phyloP scores from a whole-genome alignment of 2,888 invertebrate species.

The Pimpla rufipes region DNA sequence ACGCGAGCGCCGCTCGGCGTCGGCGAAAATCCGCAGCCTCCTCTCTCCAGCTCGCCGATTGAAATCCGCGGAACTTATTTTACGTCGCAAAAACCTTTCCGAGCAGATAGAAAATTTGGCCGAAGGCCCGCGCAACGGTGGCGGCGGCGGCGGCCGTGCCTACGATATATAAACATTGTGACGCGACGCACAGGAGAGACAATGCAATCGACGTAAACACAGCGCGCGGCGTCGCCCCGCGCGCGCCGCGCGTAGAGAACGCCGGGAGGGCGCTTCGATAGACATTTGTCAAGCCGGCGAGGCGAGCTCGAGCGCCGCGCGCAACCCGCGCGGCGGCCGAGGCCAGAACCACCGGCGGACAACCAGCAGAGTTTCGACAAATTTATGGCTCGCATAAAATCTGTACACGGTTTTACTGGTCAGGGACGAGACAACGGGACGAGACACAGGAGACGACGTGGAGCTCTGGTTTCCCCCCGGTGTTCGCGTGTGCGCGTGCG shows the following conservation, averaged over 20 bases:
- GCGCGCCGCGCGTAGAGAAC: too few relatives aligned
- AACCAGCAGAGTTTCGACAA: constrained; percentile 68
- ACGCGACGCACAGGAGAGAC: too few relatives aligned
- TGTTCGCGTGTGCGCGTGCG: not conserved
- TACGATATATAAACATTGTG: too few relatives aligned
- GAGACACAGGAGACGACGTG: constrained; percentile 23
- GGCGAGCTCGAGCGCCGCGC: not conserved
- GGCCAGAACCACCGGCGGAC: constrained; percentile 56
- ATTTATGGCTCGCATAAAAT: constrained; percentile 70
- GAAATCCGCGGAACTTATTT: too few relatives aligned
- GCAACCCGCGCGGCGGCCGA: constrained; percentile 42
- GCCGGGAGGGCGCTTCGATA: constrained; percentile 44
- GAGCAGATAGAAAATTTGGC: too few relatives aligned
- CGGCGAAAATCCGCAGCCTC: too few relatives aligned
- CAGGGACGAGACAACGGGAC: constrained; percentile 38
- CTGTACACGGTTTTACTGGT: constrained; percentile 65
- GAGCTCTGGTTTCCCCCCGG: not conserved
- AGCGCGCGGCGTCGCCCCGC: not conserved
- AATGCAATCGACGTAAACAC: not conserved
- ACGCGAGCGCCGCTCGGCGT: too few relatives aligned
- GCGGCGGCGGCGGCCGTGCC: too few relatives aligned
- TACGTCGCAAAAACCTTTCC: too few relatives aligned
- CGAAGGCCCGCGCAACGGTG: too few relatives aligned
- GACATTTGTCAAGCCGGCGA: constrained; percentile 64
- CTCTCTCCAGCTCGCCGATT: too few relatives aligned